phyloP scores from a whole-genome alignment of 1,140 invertebrate genomes.

The Acromyrmex heyeri region DNA sequence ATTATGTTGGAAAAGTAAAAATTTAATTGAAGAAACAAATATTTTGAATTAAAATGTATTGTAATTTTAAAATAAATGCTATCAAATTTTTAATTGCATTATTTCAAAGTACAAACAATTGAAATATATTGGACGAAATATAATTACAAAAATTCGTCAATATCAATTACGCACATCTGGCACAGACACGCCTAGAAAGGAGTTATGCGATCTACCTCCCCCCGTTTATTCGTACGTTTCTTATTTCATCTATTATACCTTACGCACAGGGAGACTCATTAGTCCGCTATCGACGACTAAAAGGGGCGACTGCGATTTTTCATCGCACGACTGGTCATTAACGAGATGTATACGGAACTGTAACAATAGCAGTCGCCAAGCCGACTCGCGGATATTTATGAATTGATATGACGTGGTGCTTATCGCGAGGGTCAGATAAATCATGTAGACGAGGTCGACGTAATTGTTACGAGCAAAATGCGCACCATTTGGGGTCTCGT shows the following conservation, averaged over 20 bases:
- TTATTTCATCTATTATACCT: constrained; percentile 7
- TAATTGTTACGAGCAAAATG: constrained; percentile 49
- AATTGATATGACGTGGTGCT: constrained; percentile 62
- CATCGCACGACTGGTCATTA: constrained; percentile 20
- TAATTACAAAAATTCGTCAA: not conserved
- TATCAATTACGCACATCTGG: constrained; percentile 26
- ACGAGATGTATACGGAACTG: constrained; percentile 2
- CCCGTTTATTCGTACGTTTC: constrained; percentile 25
- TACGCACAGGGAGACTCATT: constrained; percentile 6
- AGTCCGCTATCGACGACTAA: constrained; percentile 10
- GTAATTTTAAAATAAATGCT: not conserved
- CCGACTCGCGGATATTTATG: constrained; percentile 25
- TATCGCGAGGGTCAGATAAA: constrained; percentile 46
- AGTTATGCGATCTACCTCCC: not conserved
- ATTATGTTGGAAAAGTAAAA: not conserved
- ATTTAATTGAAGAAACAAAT: not conserved
- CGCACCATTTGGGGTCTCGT: constrained; percentile 19
- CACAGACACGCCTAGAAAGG: constrained; percentile 17
- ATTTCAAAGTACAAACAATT: not conserved
- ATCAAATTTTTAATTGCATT: not conserved
- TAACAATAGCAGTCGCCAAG: constrained; percentile 56
- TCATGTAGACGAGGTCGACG: constrained; percentile 32
- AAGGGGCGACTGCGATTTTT: constrained; percentile 58
- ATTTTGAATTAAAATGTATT: not conserved
- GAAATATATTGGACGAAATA: not conserved